A percentile compares a stretch with the other conserved stretches of the same genome.
These are phyloP conservation scores for Hycleus cichorii DNA, from an alignment of 1,140 invertebrate species.

Conservation along the genomic window DNA sequence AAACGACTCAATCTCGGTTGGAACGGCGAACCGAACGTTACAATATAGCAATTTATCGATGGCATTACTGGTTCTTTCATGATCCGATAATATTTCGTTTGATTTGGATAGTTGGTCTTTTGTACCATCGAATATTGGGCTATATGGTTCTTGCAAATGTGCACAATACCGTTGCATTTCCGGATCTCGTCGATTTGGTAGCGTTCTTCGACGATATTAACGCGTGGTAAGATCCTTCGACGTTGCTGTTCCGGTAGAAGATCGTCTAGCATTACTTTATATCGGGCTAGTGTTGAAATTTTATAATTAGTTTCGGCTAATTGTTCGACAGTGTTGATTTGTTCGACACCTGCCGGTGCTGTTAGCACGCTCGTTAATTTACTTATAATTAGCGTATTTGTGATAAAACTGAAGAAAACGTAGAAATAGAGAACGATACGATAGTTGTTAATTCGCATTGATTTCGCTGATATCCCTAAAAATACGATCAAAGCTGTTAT, in stretches of 20 bases:
- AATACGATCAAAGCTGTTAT: neutral
- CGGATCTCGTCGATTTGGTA: neutral
- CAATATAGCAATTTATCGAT: slow-evolving; percentile 6
- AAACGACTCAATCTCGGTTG: neutral
- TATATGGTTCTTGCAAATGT: slow-evolving; percentile 5
- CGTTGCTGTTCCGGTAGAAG: neutral
- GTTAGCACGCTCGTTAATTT: slow-evolving; percentile 4
- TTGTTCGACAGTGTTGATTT: slow-evolving; percentile 2
- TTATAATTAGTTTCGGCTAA: slow-evolving; percentile 1
- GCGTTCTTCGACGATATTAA: neutral
- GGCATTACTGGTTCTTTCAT: slow-evolving; percentile 7
- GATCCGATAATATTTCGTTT: neutral
- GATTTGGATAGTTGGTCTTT: slow-evolving; percentile 4
- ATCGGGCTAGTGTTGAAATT: slow-evolving; percentile 1
- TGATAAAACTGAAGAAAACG: neutral
- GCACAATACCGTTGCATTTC: neutral
- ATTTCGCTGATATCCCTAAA: neutral
- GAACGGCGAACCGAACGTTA: slow-evolving; percentile 6
- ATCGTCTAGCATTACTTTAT: neutral
- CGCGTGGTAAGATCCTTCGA: neutral
- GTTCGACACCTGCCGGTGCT: neutral
- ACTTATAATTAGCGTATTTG: slow-evolving; percentile 1
- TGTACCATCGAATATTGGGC: slow-evolving; percentile 4
- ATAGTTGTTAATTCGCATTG: neutral
- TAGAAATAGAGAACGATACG: neutral